These are phyloP conservation scores for Hesperophylax magnus DNA, from an alignment of 1,140 invertebrate species.

Conservation along the genomic window DNA sequence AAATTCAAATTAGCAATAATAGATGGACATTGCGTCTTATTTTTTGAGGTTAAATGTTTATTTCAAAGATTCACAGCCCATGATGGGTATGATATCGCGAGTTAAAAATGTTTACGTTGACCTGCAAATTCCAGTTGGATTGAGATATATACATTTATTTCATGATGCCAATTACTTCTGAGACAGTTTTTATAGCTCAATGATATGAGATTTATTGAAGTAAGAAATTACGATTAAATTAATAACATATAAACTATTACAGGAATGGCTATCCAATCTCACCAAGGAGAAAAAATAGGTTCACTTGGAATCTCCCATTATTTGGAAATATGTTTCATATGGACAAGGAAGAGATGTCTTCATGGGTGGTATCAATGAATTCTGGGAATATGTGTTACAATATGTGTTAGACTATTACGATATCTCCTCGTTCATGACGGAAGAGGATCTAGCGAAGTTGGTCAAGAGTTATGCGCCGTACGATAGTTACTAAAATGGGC, in stretches of 20 bases:
- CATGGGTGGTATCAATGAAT: constrained; percentile 70
- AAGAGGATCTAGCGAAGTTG: constrained; percentile 65
- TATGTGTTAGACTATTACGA: constrained; percentile 72
- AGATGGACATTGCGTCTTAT: too few relatives aligned
- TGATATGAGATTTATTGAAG: too few relatives aligned
- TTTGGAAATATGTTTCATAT: constrained; percentile 70
- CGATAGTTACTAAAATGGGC: constrained; percentile 43
- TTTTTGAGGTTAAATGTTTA: too few relatives aligned
- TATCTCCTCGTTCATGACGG: constrained; percentile 65
- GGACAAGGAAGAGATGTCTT: constrained; percentile 68
- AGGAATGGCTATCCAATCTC: constrained; percentile 66
- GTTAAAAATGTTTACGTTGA: too few relatives aligned
- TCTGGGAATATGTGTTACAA: constrained; percentile 73
- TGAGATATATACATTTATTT: too few relatives aligned
- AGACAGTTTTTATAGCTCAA: too few relatives aligned
- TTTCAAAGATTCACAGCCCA: too few relatives aligned
- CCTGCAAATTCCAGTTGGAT: too few relatives aligned
- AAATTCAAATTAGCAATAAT: too few relatives aligned
- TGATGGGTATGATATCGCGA: too few relatives aligned
- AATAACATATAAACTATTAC: constrained; percentile 30
- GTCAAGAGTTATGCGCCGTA: constrained; percentile 62
- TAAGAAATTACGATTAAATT: too few relatives aligned
- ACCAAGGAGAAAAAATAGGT: constrained; percentile 70
- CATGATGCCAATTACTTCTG: too few relatives aligned
- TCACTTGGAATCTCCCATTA: constrained; percentile 65